A percentile compares a stretch with the other conserved stretches of the same genome.
These are phyloP conservation scores for Chloropsis hardwickii DNA, from an alignment of 2,113 vertebrate genomes.

Conservation along the genomic window DNA sequence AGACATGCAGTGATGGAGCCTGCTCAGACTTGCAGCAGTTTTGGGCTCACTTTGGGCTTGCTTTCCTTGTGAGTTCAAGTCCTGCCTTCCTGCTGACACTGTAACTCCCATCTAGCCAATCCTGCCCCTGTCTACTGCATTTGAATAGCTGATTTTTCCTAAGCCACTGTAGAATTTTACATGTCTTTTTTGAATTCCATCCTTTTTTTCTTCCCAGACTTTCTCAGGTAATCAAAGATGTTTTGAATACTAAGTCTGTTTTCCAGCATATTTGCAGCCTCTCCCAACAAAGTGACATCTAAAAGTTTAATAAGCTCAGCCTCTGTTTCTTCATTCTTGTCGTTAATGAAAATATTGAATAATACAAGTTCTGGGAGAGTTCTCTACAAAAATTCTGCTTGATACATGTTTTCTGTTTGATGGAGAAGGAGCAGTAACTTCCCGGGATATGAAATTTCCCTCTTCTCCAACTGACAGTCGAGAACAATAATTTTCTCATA, in stretches of 20 bases:
- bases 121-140: not conserved
- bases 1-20: not conserved
- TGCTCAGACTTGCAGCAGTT: not conserved
- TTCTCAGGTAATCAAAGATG: not conserved
- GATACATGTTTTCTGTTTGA: not conserved
- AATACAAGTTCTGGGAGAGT: not conserved
- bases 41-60: not conserved
- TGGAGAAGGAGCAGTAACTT: not conserved
- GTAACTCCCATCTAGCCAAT: not conserved
- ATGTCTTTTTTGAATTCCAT: not conserved
- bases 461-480: not conserved
- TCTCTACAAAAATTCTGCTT: not conserved
- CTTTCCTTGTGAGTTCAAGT: not conserved
- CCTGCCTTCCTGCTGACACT: not conserved
- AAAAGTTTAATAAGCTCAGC: slow-evolving; percentile 4
- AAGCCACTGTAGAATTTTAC: slow-evolving; percentile 1
- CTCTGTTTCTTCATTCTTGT: not conserved
- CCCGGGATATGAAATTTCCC: not conserved
- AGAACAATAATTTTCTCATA: not conserved
- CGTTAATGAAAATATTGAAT: slow-evolving; percentile 7
- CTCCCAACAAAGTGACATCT: slow-evolving; percentile 12
- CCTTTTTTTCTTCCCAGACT: not conserved
- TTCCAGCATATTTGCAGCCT: not conserved
- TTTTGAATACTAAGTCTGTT: slow-evolving; percentile 20
- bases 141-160: slow-evolving; percentile 19